Percentiles rank a stretch among this genome's conserved stretches.
Evolutionary conservation across 1,140 invertebrate genomes (phyloP).

Genomic region (Dysdera silvatica): DNA sequence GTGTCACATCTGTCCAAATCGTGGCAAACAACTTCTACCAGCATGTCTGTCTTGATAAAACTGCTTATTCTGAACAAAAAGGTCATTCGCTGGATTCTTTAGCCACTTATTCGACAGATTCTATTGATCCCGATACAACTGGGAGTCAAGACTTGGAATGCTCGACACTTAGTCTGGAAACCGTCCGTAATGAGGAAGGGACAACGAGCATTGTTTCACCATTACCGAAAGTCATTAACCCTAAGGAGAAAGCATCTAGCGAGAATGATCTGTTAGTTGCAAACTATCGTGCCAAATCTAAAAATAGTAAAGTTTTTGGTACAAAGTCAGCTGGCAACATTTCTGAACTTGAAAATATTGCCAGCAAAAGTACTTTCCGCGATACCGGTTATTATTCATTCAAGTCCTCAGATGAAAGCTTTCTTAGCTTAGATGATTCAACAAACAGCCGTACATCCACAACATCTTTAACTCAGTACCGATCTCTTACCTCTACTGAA

Average conservation of each 20-base stretch:
- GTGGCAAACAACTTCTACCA: slow-evolving; percentile 24
- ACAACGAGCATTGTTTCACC: slow-evolving; percentile 1
- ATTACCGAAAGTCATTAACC: slow-evolving; percentile 25
- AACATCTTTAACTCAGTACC: slow-evolving; percentile 16
- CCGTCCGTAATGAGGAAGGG: too few species aligned
- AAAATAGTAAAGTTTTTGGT: slow-evolving; percentile 24
- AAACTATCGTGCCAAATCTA: slow-evolving; percentile 20
- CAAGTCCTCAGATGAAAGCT: slow-evolving; percentile 33
- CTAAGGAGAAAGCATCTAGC: slow-evolving; percentile 30
- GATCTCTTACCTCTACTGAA: slow-evolving; percentile 29
- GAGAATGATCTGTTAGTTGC: slow-evolving; percentile 29
- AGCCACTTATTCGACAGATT: neutral
- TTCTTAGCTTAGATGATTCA: slow-evolving; percentile 29
- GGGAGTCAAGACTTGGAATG: neutral
- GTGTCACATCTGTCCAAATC: slow-evolving; percentile 24
- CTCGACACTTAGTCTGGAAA: too few species aligned
- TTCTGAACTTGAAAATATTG: slow-evolving; percentile 25
- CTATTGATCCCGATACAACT: neutral
- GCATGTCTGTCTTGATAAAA: slow-evolving; percentile 23
- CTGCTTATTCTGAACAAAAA: slow-evolving; percentile 20
- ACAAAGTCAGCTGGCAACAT: slow-evolving; percentile 33
- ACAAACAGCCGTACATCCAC: slow-evolving; percentile 19
- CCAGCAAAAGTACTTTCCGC: slow-evolving; percentile 26
- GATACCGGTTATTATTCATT: slow-evolving; percentile 36
- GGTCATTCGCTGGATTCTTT: slow-evolving; percentile 12